Evolutionary conservation across 1,140 invertebrate species (phyloP), one percentile per base, ranked within the genome.

Genomic region (Planococcus citri): DNA sequence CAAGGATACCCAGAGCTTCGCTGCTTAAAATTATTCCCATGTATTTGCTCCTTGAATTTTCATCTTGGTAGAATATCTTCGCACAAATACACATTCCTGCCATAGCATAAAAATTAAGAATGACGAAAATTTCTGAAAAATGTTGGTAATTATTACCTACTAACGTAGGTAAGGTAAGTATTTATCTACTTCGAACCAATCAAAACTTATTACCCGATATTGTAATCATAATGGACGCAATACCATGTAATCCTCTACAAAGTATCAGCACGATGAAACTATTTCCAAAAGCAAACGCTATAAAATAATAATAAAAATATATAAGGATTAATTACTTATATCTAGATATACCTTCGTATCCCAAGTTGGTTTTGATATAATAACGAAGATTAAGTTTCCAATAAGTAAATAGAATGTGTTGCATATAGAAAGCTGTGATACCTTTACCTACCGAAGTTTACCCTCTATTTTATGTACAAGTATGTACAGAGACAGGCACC

Each of bases 221-320:
- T 17, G 85, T 84, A 69, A 91, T 86, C 70, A 88, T 91, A 0
- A 92, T 87, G 9, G 92, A 94, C 12, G 90, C 90, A 58, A 93
- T 78, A 0, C 93, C 93, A 80, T 95, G 92, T 29, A 95, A 78
- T 74, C 89, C 89, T 72, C 93, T 79, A 0, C 91, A 92, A 12
- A 92, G 73, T 70, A 94, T 84, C 25, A 95, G 76, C 0, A 87
- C 77, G 51, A 82, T 80, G 78, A 90, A 94, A 1, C 86, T 86
- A 75, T 87, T 82, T 1, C 89, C 91, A 74, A 91, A 86, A 14
- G 91, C 89, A 79, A 94, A 95, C 58, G 92, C 90, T 87, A 77
- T 22, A 79, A 79, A 75, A 71, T 72, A 68, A 75, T 68, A 70
- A 71, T 17, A 25, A 58, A 68, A 71, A 4, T 68, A 68, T 27